Conservation (phyloP, 2,888 invertebrate species). For the Tholera decimalis region DNA sequence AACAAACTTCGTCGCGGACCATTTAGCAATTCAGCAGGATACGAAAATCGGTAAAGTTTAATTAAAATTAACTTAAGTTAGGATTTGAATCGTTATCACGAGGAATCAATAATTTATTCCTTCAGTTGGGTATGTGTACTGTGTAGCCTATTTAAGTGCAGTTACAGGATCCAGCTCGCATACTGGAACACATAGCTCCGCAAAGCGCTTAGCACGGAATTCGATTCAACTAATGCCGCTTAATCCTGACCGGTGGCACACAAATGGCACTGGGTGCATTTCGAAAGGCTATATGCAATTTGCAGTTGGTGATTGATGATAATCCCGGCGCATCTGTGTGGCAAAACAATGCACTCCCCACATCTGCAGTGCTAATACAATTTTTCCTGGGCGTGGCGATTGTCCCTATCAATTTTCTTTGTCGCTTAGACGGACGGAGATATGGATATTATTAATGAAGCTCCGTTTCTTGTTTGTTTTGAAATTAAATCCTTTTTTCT, state of each 20-base stretch:
- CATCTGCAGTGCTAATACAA: slow-evolving; percentile 67
- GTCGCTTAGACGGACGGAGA: slow-evolving; percentile 25
- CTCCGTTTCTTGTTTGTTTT: slow-evolving; percentile 13
- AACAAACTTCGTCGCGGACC: slow-evolving; percentile 59
- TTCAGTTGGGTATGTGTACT: slow-evolving; percentile 53
- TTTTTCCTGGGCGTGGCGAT: slow-evolving; percentile 63
- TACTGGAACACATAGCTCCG: slow-evolving; percentile 83
- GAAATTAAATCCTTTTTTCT: neutral
- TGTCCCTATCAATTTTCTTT: slow-evolving; percentile 59
- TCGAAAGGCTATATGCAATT: slow-evolving; percentile 87
- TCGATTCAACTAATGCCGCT: slow-evolving; percentile 89
- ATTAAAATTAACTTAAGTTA: slow-evolving; percentile 75
- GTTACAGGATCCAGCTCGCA: slow-evolving; percentile 70
- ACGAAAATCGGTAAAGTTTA: slow-evolving; percentile 82
- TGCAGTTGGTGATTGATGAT: slow-evolving; percentile 89
- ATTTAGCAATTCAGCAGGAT: slow-evolving; percentile 76
- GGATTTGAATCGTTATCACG: slow-evolving; percentile 64
- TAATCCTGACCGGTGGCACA: slow-evolving; percentile 86
- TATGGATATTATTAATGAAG: slow-evolving; percentile 28
- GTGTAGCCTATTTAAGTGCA: slow-evolving; percentile 70
- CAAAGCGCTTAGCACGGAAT: slow-evolving; percentile 89
- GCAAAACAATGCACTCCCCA: slow-evolving; percentile 75
- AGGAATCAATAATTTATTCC: slow-evolving; percentile 73
- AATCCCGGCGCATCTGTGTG: slow-evolving; percentile 82
- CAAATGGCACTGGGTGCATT: slow-evolving; percentile 85